A percentile compares a stretch with the other conserved stretches of the same genome.
phyloP scores from a whole-genome alignment of 1,140 invertebrate genomes.

The Odontomachus brunneus region DNA sequence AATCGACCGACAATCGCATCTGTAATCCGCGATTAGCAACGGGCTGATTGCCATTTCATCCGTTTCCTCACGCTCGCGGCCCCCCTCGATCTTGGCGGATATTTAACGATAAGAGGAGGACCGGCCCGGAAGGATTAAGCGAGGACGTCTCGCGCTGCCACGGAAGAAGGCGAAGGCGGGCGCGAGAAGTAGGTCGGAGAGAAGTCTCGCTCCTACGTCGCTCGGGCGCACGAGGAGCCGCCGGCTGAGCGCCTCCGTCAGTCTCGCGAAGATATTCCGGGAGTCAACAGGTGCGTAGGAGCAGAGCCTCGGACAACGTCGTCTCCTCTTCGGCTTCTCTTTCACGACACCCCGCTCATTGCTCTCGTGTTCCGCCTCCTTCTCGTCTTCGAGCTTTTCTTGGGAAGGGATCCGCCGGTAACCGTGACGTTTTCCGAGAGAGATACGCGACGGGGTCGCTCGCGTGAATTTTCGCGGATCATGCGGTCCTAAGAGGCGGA shows the following conservation, averaged over 20 bases:
- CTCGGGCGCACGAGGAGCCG: conserved; percentile 73
- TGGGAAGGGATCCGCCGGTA: not conserved
- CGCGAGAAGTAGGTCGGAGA: conserved; percentile 81
- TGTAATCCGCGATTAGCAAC: not conserved
- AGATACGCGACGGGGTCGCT: conserved; percentile 1
- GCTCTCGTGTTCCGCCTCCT: not conserved
- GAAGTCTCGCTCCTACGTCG: conserved; percentile 73
- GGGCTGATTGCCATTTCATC: not conserved
- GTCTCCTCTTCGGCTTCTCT: not conserved
- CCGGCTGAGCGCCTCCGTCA: conserved; percentile 80
- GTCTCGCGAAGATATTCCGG: conserved; percentile 84
- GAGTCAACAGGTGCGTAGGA: conserved; percentile 84
- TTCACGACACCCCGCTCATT: not conserved
- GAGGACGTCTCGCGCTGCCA: conserved; percentile 42
- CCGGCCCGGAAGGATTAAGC: conserved; percentile 34
- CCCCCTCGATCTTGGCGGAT: not conserved
- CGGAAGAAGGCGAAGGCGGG: conserved; percentile 69
- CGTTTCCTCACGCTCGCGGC: too few relatives aligned
- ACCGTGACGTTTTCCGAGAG: not conserved
- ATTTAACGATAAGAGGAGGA: not conserved
- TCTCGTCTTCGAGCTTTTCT: too few relatives aligned
- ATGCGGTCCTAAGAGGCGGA: conserved; percentile 42
- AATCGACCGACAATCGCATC: not conserved
- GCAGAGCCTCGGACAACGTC: conserved; percentile 48
- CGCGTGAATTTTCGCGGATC: not conserved